Base-by-base conservation (phyloP, 2,888 invertebrate species). In the Eupelmus urozonus region DNA sequence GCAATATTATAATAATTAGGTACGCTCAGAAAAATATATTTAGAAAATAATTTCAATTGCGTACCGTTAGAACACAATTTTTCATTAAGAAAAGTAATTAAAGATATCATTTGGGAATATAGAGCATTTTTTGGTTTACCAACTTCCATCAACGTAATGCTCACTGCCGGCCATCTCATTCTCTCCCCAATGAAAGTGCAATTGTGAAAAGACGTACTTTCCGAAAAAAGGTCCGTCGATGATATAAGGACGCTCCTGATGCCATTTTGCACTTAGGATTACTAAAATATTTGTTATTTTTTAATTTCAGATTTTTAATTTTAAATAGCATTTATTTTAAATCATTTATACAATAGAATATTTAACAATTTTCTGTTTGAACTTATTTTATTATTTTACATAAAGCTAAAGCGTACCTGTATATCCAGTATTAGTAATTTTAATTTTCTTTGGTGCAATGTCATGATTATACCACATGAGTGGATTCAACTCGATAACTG, bases 181-280 rank as follows among this genome's bases (percentile, higher is more conserved):
- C 0, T 88, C 83, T 0, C 94, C 94, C 94, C 94, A 94, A 85
- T 94, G 94, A 84, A 94, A 93, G 87, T 94, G 94, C 49, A 94
- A 88, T 86, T 94, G 94, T 0, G 93, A 93, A 67, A 94, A 91
- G 0, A 93, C 89, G 82, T 94, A 94, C 78, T 92, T 93, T 9
- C 92, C 92, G 3, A 89, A 75, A 57, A 94, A 90, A 0, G 93
- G 93, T 0, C 94, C 94, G 0, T 92, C 92, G 71, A 90, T 89
- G 55, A 94, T 82, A 83, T 91, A 93, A 0, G 94, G 94, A 1
- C 92, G 87, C 79, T 93, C 92, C 4, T 91, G 88, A 55, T 88
- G 90, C 94, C 94, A 94, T 88, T 93, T 93, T 1, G 92, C 92
- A 66, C 93, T 93, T 13, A 94, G 80, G 66, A 93, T 86, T 49